Base-by-base conservation (phyloP, 2,888 invertebrate species). In the Boloria euphrosyne region DNA sequence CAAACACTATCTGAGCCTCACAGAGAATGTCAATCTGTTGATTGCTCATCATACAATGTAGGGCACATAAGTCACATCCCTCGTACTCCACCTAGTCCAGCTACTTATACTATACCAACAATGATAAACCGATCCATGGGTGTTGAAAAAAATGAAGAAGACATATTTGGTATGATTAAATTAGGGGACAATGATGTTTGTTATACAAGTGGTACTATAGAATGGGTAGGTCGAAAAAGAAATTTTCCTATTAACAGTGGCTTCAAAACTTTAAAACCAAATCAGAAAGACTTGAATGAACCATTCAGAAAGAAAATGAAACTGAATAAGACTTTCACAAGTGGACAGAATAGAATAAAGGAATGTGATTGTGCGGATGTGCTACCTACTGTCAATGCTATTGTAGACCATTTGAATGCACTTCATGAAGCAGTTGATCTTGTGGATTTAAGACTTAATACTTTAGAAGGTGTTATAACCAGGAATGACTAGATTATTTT, bases 371-470 rank as follows among this genome's bases (percentile, higher is more conserved):
- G 90, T 84, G 86, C 85, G 61, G 86, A 90, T 81, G 84, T 91
- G 18, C 73, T 92, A 65, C 91, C 92, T 51, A 91, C 91, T 68
- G 87, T 93, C 1, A 89, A 92, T 87, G 90, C 90, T 51, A 89
- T 94, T 74, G 91, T 91, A 67, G 91, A 93, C 69, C 93, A 94
- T 79, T 82, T 94, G 58, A 93, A 93, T 82, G 92, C 92, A 14
- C 81, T 94, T 13, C 92, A 93, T 76, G 91, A 93, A 76, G 93
- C 93, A 53, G 87, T 94, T n/a, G 87, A 91, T 72, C 74, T 93
- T 62, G 86, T 94, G 60, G 93, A 94, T 73, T 81, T 93, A 74
- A 85, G 94, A 70, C 82, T 94, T 14, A 92, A 87, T 58, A 87
- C 88, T 55, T 76, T 94, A 60, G 94, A 94, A 83, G 87, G 90